Base-by-base conservation (phyloP, 2,797 vertebrate genomes). In the Acrossocheilus wenchowensis region DNA sequence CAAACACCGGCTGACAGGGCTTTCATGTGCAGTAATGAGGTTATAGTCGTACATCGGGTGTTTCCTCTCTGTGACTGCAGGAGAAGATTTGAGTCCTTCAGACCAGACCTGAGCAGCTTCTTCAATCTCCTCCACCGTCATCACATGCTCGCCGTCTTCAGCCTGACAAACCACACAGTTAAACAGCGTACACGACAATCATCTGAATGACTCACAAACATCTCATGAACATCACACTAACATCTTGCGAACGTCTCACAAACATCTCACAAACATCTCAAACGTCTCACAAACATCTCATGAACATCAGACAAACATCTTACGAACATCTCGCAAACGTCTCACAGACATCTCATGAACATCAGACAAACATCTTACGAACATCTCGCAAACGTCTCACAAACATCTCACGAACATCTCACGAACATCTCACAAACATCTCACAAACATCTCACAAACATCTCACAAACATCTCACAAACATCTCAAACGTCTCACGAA, bases 111-210 rank as follows among this genome's bases (percentile, higher is more conserved):
- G 88, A 6, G 83, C 90, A 39, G 97, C 97, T 9, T 92, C 91
- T 45, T 94, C 82, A 34, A 98, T 96, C 66, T 98, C 97, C 45
- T 97, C 95, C 69, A 95, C 94, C 0, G 96, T 96, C 11, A 98
- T 88, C 45, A 71, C 85, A 5, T 82, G 94, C 34, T 95, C 94
- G 0, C 89, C 78, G 14, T 94, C 95, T 5, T 95, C 96, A 57
- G 52, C 85, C 96, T 96, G 74, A 71, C 45, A 50, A 74, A 79
- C 30, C 84, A 68, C 23, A 72, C n/a, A 57, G 23, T 30, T 21
- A 50, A 10, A 9, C 36, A 9, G 71, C 39, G 41, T 45, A 2
- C 43, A 30, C 11, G 2, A 54, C 75, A 21, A 72, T 43, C 34
- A 45, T 14, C 36, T 21, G 5, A 41, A 69, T 4, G 0, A 5